These are phyloP conservation scores for Heliconius ismenius DNA, from an alignment of 2,888 invertebrate species.

Conservation along the genomic window DNA sequence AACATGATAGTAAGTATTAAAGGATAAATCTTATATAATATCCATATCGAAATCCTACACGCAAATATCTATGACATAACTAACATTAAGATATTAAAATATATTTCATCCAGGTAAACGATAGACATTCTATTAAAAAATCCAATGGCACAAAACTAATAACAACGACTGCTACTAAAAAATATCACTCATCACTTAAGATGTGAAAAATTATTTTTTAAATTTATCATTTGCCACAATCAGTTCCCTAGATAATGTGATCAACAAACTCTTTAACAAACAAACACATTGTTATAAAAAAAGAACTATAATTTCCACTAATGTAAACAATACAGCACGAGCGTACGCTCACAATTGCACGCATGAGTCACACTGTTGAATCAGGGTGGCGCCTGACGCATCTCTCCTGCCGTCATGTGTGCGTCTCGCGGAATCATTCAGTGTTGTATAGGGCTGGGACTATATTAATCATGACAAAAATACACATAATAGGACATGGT, in stretches of 20 bases:
- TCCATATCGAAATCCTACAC: too few species aligned
- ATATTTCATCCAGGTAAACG: too few species aligned
- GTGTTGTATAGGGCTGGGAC: constrained; percentile 32
- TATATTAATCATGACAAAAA: neutral
- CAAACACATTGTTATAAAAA: neutral
- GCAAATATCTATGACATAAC: neutral
- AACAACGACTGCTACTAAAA: too few species aligned
- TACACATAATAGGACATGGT: too few species aligned
- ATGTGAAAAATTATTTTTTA: too few species aligned
- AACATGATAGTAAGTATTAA: too few species aligned
- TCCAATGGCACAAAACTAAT: too few species aligned
- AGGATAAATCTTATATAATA: too few species aligned
- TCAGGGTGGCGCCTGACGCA: constrained; percentile 40
- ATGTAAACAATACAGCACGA: constrained; percentile 21
- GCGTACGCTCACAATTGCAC: constrained; percentile 3
- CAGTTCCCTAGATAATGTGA: neutral
- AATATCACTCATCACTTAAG: too few species aligned
- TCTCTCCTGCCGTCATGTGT: constrained; percentile 25
- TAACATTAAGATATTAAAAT: neutral
- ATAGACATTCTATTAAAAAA: too few species aligned
- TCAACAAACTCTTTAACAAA: neutral
- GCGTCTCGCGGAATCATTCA: constrained; percentile 38
- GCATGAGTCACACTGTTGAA: constrained; percentile 33
- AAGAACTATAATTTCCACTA: neutral
- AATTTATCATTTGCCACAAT: too few species aligned